A percentile compares a stretch with the other conserved stretches of the same genome.
Evolutionary conservation across 2,888 invertebrate species (phyloP).

Genomic region (Amorpha juglandis): DNA sequence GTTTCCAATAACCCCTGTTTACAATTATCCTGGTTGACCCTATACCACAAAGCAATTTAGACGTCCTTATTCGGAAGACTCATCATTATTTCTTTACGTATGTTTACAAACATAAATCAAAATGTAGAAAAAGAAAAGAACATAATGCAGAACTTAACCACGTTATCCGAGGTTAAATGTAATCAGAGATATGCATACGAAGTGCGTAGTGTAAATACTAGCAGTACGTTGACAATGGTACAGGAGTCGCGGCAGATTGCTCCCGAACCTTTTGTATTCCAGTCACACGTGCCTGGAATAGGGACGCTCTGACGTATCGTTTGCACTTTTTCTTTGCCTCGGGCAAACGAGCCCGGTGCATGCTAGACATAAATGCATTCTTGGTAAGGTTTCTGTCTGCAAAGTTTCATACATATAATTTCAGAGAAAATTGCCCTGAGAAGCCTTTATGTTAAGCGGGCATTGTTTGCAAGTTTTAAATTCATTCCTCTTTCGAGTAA

Average conservation of each 20-base stretch:
- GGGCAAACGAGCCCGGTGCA: conserved; percentile 36
- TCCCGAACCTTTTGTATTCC: conserved; percentile 23
- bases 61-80: conserved; percentile 10
- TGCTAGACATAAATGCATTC: conserved; percentile 52
- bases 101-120: background rate
- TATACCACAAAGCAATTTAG: conserved; percentile 10
- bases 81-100: background rate
- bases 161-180: background rate
- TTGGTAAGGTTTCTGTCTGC: conserved; percentile 55
- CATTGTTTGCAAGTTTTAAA: conserved; percentile 43
- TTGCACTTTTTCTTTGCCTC: conserved; percentile 53
- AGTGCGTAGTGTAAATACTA: conserved; percentile 11
- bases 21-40: no score
- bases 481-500: conserved; percentile 35
- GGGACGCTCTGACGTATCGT: conserved; percentile 48
- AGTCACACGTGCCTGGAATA: conserved; percentile 33
- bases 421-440: conserved; percentile 55
- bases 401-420: conserved; percentile 62
- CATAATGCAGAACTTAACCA: background rate
- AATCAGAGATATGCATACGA: background rate
- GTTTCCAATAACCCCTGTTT: no score
- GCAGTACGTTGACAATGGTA: conserved; percentile 4
- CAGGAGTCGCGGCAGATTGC: conserved; percentile 18
- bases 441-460: conserved; percentile 44
- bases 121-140: background rate